A percentile compares a stretch with the other conserved stretches of the same genome.
These are phyloP conservation scores for Phataginus tricuspis DNA, from an alignment of 2,797 vertebrate species.

Conservation along the genomic window DNA sequence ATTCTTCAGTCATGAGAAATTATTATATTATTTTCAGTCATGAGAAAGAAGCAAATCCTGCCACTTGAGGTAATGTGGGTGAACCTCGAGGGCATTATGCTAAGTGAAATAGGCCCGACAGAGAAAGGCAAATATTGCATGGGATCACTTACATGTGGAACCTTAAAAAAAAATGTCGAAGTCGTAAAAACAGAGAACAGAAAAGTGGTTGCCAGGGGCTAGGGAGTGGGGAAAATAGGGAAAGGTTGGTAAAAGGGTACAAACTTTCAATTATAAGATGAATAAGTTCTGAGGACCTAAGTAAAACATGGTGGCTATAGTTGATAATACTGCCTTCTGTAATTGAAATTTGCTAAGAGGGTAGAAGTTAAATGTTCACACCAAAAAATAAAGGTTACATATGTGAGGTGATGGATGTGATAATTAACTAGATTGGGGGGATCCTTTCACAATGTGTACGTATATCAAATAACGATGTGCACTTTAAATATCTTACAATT, in stretches of 20 bases:
- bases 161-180: background rate
- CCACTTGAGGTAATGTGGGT: background rate
- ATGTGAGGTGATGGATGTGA: background rate
- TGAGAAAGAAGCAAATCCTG: background rate
- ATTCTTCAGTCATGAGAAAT: background rate
- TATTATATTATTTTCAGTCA: no score
- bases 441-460: background rate
- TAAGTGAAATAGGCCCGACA: background rate
- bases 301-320: background rate
- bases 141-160: background rate
- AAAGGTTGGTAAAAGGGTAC: background rate
- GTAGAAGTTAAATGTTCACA: background rate
- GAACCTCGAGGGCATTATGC: background rate
- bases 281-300: background rate
- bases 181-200: background rate
- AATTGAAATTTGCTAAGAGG: background rate
- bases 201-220: background rate
- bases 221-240: background rate
- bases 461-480: background rate
- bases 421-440: background rate
- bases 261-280: background rate
- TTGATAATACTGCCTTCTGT: background rate
- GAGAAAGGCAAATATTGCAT: background rate
- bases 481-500: background rate
- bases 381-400: background rate